Conservation (phyloP, 2,113 vertebrate species). For the Coturnix japonica region DNA sequence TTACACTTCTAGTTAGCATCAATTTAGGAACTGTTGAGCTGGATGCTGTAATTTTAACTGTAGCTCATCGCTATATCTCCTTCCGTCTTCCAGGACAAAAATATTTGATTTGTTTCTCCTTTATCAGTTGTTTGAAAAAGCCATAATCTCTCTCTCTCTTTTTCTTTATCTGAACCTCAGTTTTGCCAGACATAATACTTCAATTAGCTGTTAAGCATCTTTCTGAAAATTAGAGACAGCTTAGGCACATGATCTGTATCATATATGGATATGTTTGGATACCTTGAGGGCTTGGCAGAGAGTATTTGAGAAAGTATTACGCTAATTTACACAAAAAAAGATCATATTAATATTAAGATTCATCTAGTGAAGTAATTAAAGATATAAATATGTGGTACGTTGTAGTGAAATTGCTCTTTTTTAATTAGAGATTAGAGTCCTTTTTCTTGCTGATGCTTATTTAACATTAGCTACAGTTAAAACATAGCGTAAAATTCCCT, state of each 20-base stretch:
- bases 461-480: constrained; percentile 28
- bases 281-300: constrained; percentile 65
- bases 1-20: not conserved
- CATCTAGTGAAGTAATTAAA: constrained; percentile 71
- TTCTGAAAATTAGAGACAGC: constrained; percentile 69
- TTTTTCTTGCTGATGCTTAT: constrained; percentile 23
- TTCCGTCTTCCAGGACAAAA: not conserved
- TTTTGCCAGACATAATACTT: constrained; percentile 23
- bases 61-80: not conserved
- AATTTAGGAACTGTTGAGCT: not conserved
- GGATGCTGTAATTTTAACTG: not conserved
- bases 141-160: not conserved
- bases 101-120: not conserved
- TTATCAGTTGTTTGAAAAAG: not conserved
- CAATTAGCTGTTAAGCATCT: constrained; percentile 76
- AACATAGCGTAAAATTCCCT: not conserved
- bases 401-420: constrained; percentile 58
- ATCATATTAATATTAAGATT: constrained; percentile 70
- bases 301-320: constrained; percentile 65
- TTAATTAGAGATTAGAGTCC: constrained; percentile 52
- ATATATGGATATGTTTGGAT: constrained; percentile 51
- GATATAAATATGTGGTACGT: constrained; percentile 61
- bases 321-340: constrained; percentile 65
- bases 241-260: constrained; percentile 66
- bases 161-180: not conserved